phyloP scores from a whole-genome alignment of 1,140 invertebrate species.

The Telenomus remus region DNA sequence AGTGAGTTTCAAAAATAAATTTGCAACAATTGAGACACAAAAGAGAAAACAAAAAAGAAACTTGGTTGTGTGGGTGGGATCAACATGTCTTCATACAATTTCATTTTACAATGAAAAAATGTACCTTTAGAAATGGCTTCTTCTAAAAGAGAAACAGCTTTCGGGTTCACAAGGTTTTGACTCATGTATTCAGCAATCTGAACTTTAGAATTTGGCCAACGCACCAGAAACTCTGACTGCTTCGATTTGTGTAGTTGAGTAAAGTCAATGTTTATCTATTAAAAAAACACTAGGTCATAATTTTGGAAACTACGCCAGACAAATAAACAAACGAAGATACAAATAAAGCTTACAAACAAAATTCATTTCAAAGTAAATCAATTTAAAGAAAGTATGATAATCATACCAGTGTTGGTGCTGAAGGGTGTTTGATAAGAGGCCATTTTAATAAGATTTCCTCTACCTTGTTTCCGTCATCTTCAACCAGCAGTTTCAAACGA shows the following conservation, averaged over 20 bases:
- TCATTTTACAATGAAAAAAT: too few relatives aligned
- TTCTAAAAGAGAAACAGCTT: not conserved
- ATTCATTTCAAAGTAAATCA: not conserved
- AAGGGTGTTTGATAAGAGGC: slow-evolving; percentile 2
- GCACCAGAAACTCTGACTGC: not conserved
- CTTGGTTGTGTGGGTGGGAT: too few relatives aligned
- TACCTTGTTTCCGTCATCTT: not conserved
- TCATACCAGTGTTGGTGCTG: not conserved
- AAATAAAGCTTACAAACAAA: not conserved
- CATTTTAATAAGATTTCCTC: not conserved
- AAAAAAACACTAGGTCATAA: not conserved
- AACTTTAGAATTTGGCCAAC: not conserved
- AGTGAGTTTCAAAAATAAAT: too few relatives aligned
- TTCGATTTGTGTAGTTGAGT: not conserved
- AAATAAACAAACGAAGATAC: too few relatives aligned
- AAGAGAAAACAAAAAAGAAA: too few relatives aligned
- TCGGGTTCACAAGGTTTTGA: not conserved
- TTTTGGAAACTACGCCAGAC: too few relatives aligned
- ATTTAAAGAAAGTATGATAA: slow-evolving; percentile 2
- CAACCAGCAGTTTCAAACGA: not conserved
- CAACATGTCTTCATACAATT: too few relatives aligned
- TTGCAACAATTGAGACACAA: too few relatives aligned
- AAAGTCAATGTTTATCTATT: slow-evolving; percentile 1
- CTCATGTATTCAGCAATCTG: not conserved
- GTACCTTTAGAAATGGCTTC: not conserved